Conservation (phyloP, 2,113 vertebrate species). For the Coregonus clupeaformis region DNA sequence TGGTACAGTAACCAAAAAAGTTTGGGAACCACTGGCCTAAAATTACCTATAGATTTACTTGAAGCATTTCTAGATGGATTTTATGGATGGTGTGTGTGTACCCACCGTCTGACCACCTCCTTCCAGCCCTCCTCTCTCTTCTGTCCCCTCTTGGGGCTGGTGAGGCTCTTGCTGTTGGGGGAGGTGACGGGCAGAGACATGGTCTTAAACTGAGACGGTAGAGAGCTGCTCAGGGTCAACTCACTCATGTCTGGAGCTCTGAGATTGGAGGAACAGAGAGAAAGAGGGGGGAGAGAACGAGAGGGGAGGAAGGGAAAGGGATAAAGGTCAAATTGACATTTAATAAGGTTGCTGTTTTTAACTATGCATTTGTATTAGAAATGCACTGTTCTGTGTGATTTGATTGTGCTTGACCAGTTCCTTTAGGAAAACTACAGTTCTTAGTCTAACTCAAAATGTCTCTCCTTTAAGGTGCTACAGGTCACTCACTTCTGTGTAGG, state of each 20-base stretch:
- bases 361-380: too few species aligned
- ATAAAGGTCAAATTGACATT: too few species aligned
- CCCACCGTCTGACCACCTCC: conserved; percentile 94
- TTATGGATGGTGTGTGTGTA: not conserved
- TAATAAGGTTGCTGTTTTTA: too few species aligned
- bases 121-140: conserved; percentile 99
- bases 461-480: too few species aligned
- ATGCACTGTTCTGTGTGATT: too few species aligned
- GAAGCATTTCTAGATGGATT: not conserved
- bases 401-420: too few species aligned
- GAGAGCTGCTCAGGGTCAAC: conserved; percentile 78
- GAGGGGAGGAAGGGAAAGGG: conserved; percentile 2
- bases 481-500: conserved; percentile 75
- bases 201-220: conserved; percentile 85
- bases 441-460: too few species aligned
- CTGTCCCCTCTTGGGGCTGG: conserved; percentile 94
- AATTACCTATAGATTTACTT: not conserved
- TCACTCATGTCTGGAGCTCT: conserved; percentile 85
- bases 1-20: too few species aligned
- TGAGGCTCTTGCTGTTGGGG: conserved; percentile 92
- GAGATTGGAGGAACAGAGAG: conserved; percentile 10
- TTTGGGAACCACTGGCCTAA: too few species aligned
- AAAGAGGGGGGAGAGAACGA: not conserved
- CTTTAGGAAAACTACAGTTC: too few species aligned
- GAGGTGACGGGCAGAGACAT: conserved; percentile 88